These are phyloP conservation scores for Mactromeris polynyma DNA, from an alignment of 2,888 invertebrate genomes.

Conservation along the genomic window DNA sequence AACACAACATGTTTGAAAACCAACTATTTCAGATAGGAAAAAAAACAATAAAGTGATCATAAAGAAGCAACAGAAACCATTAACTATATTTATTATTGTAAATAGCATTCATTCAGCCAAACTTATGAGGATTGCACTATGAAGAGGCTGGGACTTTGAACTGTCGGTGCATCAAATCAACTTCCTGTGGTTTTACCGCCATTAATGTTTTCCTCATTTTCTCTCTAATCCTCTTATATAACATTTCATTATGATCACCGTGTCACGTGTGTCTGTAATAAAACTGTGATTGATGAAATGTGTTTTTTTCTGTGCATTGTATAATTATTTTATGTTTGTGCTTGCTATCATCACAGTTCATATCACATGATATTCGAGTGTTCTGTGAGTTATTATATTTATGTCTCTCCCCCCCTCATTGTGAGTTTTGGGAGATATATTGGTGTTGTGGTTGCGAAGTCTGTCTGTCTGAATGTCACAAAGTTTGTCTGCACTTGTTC, in stretches of 20 bases:
- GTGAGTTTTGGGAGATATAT: not conserved
- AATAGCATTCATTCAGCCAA: not conserved
- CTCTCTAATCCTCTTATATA: not conserved
- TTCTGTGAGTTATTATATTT: not conserved
- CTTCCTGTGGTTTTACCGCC: not conserved
- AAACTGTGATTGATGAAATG: not conserved
- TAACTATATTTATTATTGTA: not conserved
- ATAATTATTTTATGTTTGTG: not conserved
- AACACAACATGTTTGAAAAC: too few relatives aligned
- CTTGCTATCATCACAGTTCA: not conserved
- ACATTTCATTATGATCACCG: not conserved
- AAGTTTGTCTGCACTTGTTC: too few relatives aligned
- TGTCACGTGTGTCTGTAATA: not conserved
- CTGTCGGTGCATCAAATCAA: not conserved
- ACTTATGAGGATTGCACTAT: not conserved
- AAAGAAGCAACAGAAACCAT: not conserved
- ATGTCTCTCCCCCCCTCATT: not conserved
- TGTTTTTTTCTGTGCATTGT: not conserved
- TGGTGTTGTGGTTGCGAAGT: not conserved
- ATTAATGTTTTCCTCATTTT: not conserved
- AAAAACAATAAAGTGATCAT: too few relatives aligned
- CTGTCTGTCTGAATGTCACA: too few relatives aligned
- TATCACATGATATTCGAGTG: not conserved
- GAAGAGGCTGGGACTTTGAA: not conserved
- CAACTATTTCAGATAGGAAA: too few relatives aligned